These are phyloP conservation scores for Belonocnema kinseyi DNA, from an alignment of 1,140 invertebrate species.

Conservation along the genomic window DNA sequence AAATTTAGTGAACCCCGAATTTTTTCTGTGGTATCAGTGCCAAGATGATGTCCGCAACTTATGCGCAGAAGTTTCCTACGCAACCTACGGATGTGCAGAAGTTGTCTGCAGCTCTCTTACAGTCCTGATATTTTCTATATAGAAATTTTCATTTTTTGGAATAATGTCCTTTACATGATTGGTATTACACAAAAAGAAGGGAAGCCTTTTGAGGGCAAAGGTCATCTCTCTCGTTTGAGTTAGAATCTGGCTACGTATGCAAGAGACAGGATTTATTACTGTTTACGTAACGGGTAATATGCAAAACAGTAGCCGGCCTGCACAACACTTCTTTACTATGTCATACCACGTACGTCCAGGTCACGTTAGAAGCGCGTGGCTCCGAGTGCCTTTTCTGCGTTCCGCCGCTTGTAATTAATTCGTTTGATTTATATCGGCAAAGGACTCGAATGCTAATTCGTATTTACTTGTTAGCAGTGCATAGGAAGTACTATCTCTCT, in stretches of 20 bases:
- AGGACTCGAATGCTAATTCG: constrained; percentile 66
- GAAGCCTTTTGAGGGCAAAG: background rate
- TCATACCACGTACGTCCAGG: background rate
- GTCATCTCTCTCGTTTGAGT: background rate
- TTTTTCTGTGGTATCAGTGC: too few species aligned
- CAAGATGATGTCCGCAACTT: too few species aligned
- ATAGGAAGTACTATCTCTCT: constrained; percentile 45
- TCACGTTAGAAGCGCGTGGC: constrained; percentile 19
- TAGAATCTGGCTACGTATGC: constrained; percentile 1
- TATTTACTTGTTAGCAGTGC: constrained; percentile 68
- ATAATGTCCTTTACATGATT: too few species aligned
- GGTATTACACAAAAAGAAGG: too few species aligned
- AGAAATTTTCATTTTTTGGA: too few species aligned
- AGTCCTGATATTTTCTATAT: too few species aligned
- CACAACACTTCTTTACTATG: constrained; percentile 48
- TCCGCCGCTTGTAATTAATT: constrained; percentile 59
- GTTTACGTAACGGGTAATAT: constrained; percentile 61
- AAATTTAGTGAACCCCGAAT: too few species aligned
- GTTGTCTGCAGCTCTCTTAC: too few species aligned
- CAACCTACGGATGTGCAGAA: too few species aligned
- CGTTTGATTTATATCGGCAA: constrained; percentile 67
- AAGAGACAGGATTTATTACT: constrained; percentile 59
- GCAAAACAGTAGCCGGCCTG: constrained; percentile 50
- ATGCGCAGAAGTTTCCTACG: too few species aligned
- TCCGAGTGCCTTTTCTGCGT: background rate